These are phyloP conservation scores for Autographa gamma DNA, from an alignment of 2,888 invertebrate genomes.

Conservation along the genomic window DNA sequence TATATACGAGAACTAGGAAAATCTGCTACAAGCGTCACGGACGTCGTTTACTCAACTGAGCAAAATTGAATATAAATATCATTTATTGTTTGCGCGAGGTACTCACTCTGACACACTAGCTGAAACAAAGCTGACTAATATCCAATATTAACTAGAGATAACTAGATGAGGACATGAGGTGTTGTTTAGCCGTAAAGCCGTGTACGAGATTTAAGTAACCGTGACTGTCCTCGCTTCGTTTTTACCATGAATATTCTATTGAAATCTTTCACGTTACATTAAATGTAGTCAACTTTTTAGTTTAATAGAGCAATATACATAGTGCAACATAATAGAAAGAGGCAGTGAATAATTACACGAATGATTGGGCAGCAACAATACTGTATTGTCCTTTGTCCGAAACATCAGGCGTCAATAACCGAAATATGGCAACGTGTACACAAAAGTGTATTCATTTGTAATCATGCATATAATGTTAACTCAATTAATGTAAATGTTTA, in stretches of 20 bases:
- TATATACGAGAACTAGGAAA: slow-evolving; percentile 41
- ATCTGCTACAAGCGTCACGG: slow-evolving; percentile 65
- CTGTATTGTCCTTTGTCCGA: slow-evolving; percentile 62
- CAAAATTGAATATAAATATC: slow-evolving; percentile 54
- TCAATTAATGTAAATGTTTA: slow-evolving; percentile 30
- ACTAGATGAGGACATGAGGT: slow-evolving; percentile 20
- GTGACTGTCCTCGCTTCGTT: background rate
- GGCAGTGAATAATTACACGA: slow-evolving; percentile 67
- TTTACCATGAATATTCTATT: background rate
- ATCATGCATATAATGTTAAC: slow-evolving; percentile 25
- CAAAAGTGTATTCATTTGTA: slow-evolving; percentile 38
- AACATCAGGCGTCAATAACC: slow-evolving; percentile 60
- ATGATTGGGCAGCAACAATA: slow-evolving; percentile 73
- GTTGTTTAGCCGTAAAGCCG: slow-evolving; percentile 32
- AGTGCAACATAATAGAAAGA: slow-evolving; percentile 25
- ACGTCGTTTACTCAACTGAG: slow-evolving; percentile 70
- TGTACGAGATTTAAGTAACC: slow-evolving; percentile 27
- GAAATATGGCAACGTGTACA: slow-evolving; percentile 42
- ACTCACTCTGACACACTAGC: slow-evolving; percentile 59
- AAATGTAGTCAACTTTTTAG: slow-evolving; percentile 12
- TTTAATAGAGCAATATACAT: slow-evolving; percentile 23
- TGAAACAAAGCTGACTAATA: slow-evolving; percentile 66
- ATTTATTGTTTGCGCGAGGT: slow-evolving; percentile 64
- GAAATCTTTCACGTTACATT: background rate
- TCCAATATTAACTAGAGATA: slow-evolving; percentile 60